Evolutionary conservation across 2,888 invertebrate species (phyloP).

Genomic region (Drosophila neonasuta): DNA sequence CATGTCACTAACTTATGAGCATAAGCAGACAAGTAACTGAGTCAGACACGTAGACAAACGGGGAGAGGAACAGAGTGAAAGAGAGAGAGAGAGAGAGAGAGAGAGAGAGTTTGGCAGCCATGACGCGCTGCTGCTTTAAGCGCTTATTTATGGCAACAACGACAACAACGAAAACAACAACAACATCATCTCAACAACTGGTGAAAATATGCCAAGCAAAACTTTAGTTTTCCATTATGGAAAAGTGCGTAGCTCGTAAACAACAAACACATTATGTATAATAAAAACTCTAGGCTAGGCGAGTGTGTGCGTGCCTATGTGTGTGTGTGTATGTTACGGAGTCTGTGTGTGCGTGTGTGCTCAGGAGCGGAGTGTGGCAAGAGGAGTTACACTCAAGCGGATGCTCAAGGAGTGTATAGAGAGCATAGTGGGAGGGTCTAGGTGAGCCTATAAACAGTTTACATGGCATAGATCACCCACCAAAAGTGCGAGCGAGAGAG

Average conservation of each 20-base stretch:
- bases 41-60: constrained; percentile 21
- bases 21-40: constrained; percentile 35
- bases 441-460: too few relatives aligned
- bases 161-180: neutral
- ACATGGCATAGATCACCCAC: too few relatives aligned
- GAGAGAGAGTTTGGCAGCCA: constrained; percentile 4
- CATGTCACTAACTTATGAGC: constrained; percentile 39
- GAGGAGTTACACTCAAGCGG: neutral
- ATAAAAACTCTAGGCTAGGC: constrained; percentile 26
- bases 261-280: constrained; percentile 50
- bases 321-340: neutral
- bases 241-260: constrained; percentile 55
- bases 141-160: constrained; percentile 56
- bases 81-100: constrained; percentile 7
- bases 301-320: constrained; percentile 5
- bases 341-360: too few relatives aligned
- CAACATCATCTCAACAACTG: neutral
- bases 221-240: constrained; percentile 47
- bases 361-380: constrained; percentile 28
- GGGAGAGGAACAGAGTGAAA: constrained; percentile 11
- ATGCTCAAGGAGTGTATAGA: too few relatives aligned
- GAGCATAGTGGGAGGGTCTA: too few relatives aligned
- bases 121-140: constrained; percentile 36
- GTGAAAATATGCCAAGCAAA: constrained; percentile 14
- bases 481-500: too few relatives aligned